These are phyloP conservation scores for Drosophila kokeensis DNA, from an alignment of 2,888 invertebrate species.

Conservation along the genomic window DNA sequence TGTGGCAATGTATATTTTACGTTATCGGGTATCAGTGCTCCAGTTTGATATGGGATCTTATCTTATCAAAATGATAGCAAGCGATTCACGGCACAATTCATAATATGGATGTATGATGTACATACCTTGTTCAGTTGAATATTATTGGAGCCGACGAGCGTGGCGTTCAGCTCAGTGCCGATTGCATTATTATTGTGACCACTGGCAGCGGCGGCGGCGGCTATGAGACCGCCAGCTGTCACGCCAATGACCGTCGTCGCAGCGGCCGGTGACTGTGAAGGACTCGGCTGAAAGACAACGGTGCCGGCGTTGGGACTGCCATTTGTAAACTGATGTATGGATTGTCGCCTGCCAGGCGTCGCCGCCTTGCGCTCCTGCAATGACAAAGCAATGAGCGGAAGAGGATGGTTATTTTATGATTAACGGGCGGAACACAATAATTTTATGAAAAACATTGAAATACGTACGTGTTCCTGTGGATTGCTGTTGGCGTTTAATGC, in stretches of 20 bases:
- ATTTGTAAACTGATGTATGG: slow-evolving; percentile 85
- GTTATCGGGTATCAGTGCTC: slow-evolving; percentile 41
- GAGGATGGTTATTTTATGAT: slow-evolving; percentile 7
- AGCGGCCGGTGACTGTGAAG: slow-evolving; percentile 85
- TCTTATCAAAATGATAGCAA: slow-evolving; percentile 33
- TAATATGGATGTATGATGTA: background rate
- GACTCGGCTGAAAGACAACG: slow-evolving; percentile 85
- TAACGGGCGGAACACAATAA: background rate
- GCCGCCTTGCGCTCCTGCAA: slow-evolving; percentile 85
- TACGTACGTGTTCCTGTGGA: slow-evolving; percentile 84
- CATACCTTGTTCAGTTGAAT: slow-evolving; percentile 85
- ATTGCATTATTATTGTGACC: slow-evolving; percentile 70
- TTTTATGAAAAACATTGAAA: background rate
- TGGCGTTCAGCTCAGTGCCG: slow-evolving; percentile 85
- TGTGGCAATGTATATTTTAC: slow-evolving; percentile 9
- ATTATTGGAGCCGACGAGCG: slow-evolving; percentile 85
- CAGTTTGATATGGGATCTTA: slow-evolving; percentile 48
- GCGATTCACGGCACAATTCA: slow-evolving; percentile 8
- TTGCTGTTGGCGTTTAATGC: slow-evolving; percentile 84
- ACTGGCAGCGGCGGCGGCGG: slow-evolving; percentile 58
- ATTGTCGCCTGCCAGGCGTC: slow-evolving; percentile 85
- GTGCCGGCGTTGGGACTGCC: slow-evolving; percentile 85
- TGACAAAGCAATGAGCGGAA: background rate
- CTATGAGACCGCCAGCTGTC: slow-evolving; percentile 80
- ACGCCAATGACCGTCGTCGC: slow-evolving; percentile 85